These are phyloP conservation scores for Aphelenchoides bicaudatus DNA, from an alignment of 2,888 invertebrate species.

Conservation along the genomic window DNA sequence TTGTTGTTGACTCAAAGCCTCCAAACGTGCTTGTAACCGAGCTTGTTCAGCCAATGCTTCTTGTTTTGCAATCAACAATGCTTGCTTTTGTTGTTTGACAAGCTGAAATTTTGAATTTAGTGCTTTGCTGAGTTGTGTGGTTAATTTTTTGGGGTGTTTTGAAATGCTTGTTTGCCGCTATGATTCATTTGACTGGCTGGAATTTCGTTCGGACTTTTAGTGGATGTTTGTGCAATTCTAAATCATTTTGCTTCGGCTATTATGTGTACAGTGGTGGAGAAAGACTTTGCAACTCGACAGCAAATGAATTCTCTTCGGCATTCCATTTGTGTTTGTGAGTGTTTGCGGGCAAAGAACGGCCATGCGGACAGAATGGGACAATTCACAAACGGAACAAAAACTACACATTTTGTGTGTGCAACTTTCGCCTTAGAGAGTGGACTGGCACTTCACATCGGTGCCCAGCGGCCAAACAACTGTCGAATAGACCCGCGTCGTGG, in stretches of 20 bases:
- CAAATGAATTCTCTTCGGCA: no score
- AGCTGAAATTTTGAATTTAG: conserved; percentile 7
- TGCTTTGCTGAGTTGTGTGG: background rate
- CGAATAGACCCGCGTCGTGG: no score
- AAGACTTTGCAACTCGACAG: no score
- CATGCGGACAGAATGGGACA: no score
- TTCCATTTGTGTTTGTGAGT: no score
- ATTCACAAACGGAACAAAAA: no score
- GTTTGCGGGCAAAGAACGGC: no score
- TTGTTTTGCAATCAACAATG: background rate
- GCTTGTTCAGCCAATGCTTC: conserved; percentile 12
- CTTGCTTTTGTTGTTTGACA: conserved; percentile 13
- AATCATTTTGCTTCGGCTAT: background rate
- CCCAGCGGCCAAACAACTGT: no score
- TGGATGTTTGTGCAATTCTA: conserved; percentile 5
- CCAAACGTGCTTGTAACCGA: conserved; percentile 1
- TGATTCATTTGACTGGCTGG: background rate
- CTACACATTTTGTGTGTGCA: no score
- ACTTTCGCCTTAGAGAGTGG: no score
- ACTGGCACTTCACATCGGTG: no score
- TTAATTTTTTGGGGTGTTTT: background rate
- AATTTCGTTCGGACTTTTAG: background rate
- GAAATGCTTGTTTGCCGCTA: background rate
- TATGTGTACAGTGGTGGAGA: background rate
- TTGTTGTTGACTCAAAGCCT: conserved; percentile 6